Conservation (phyloP, 2,797 vertebrate species). For the Argentina silus region DNA sequence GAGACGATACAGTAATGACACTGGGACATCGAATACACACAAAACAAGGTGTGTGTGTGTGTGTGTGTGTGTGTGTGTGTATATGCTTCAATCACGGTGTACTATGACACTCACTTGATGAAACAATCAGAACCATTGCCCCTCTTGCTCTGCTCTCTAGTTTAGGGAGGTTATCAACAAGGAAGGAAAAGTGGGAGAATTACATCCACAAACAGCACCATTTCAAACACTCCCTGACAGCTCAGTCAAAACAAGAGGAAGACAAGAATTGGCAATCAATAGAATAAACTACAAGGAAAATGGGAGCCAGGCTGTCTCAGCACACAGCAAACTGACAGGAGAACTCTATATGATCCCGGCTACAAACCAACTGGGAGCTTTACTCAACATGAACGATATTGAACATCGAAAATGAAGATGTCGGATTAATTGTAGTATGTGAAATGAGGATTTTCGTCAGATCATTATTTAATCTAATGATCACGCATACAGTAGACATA, state of each 20-base stretch:
- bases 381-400: not conserved
- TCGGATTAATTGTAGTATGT: not conserved
- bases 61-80: not conserved
- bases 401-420: not conserved
- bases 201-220: constrained; percentile 35
- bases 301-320: constrained; percentile 17
- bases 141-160: not conserved
- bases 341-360: not conserved
- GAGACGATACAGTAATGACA: constrained; percentile 41
- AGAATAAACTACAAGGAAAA: constrained; percentile 31
- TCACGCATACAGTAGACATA: too few relatives aligned
- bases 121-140: constrained; percentile 15
- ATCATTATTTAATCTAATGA: too few relatives aligned
- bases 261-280: constrained; percentile 39
- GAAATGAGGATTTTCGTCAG: not conserved
- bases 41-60: constrained; percentile 19
- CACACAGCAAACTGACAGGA: constrained; percentile 38
- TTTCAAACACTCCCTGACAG: constrained; percentile 39
- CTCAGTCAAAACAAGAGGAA: constrained; percentile 35
- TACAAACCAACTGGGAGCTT: too few relatives aligned
- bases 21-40: constrained; percentile 18
- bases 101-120: too few relatives aligned
- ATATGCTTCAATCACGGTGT: not conserved
- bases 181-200: constrained; percentile 23
- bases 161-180: constrained; percentile 37